A percentile compares a stretch with the other conserved stretches of the same genome.
phyloP scores from a whole-genome alignment of 2,888 invertebrate species.

The Ligdia adustata region DNA sequence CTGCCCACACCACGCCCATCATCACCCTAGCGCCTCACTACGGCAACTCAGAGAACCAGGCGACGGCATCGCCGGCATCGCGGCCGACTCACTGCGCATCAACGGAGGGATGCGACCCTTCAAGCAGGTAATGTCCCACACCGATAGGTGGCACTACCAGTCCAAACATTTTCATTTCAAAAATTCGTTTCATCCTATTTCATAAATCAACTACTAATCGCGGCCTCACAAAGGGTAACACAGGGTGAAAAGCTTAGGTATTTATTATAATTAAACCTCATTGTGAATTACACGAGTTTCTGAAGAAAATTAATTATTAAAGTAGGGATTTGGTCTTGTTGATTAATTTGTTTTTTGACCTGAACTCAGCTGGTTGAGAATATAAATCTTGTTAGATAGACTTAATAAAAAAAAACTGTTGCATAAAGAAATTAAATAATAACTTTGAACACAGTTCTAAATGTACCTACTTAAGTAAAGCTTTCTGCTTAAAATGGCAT shows the following conservation, averaged over 20 bases:
- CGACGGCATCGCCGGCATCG: conserved; percentile 97
- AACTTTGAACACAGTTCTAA: conserved; percentile 3
- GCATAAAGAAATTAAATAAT: conserved; percentile 15
- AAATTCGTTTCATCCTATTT: conserved; percentile 2
- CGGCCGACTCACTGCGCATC: conserved; percentile 97
- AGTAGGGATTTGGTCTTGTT: conserved; percentile 1
- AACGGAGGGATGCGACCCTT: conserved; percentile 98
- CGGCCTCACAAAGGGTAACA: conserved; percentile 14
- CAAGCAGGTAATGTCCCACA: conserved; percentile 90
- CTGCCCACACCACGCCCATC: conserved; percentile 86
- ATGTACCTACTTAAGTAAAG: conserved; percentile 32
- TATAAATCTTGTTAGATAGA: conserved; percentile 2
- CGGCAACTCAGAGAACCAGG: conserved; percentile 92
- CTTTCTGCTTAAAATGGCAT: conserved; percentile 55
- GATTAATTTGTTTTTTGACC: conserved; percentile 12
- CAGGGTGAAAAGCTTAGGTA: conserved; percentile 15
- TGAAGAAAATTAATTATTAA: conserved; percentile 17
- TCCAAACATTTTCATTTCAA: conserved; percentile 15
- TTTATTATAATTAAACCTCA: conserved; percentile 20
- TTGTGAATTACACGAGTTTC: conserved; percentile 18
- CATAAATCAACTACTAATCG: conserved; percentile 5
- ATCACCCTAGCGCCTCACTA: conserved; percentile 92
- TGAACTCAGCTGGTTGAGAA: conserved; percentile 2
- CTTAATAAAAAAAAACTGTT: conserved; percentile 6
- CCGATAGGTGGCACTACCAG: conserved; percentile 67